Base-by-base conservation (phyloP, 1,140 invertebrate species). In the Babylonia areolata region DNA sequence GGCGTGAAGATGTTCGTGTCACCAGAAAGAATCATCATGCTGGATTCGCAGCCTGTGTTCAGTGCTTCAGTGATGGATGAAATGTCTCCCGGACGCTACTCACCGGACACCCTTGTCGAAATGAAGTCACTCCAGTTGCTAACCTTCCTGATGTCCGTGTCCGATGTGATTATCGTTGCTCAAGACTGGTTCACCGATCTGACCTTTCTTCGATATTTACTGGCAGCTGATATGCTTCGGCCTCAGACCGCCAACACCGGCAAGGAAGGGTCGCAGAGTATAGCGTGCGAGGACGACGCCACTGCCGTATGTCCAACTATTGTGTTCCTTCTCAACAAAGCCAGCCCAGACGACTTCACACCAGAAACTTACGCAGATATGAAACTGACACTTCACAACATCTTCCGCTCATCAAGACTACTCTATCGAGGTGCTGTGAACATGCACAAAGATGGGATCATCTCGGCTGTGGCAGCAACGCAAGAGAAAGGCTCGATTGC, bases 111-210 rank as follows among this genome's bases (percentile, higher is more conserved):
- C 87, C 95, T 95, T 91, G 94, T 96, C 79, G 96, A 97, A 93
- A 94, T 93, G 82, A 88, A 97, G 88, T 96, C 96, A 28, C 93
- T 98, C 33, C 97, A 98, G 92, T 95, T 97, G 77, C 95, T 97
- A 37, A 96, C 97, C 15, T 97, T 97, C 93, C 93, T 98, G 39
- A 96, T 98, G 94, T 96, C 97, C 20, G 96, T 98, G n/a, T 98
- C 97, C 92, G 97, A 99, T 94, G 95, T 98, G 0, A 95, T 98
- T 6, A 95, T 99, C 82, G 95, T 98, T 75, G 96, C 97, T 0
- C 96, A 98, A 92, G 97, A 98, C 92, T 97, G 96, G 96, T 97
- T 97, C 92, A 95, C 97, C 31, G 97, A 98, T 94, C 96, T 96
- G 3, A 96, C 96, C 94, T 92, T 97, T 84, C 90, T 97, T 17